Conservation (phyloP, 2,888 invertebrate genomes). For the Drosophila vallismaia region DNA sequence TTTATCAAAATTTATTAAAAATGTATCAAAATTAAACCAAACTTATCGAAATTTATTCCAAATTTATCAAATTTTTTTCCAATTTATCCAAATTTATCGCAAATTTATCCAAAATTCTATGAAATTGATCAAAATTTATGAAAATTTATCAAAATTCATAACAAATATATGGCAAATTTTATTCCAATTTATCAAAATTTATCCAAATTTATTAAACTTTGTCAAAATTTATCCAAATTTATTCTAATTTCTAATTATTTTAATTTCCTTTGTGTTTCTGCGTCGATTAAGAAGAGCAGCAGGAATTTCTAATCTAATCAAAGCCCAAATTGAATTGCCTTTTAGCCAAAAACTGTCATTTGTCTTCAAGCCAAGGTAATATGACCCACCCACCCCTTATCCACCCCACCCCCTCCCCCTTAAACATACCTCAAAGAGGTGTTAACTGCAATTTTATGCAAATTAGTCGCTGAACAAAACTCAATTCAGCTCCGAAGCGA, state of each 20-base stretch:
- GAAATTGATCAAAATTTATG: too few species aligned
- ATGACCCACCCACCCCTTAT: neutral
- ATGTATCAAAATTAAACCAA: too few species aligned
- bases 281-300: neutral
- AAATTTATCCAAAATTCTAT: too few species aligned
- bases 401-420: neutral
- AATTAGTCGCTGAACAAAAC: slow-evolving; percentile 48
- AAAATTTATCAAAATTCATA: too few species aligned
- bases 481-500: slow-evolving; percentile 42
- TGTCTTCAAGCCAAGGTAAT: slow-evolving; percentile 7
- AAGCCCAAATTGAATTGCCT: slow-evolving; percentile 23
- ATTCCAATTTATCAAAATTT: slow-evolving; percentile 11
- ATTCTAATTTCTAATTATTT: slow-evolving; percentile 3
- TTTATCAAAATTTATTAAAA: too few species aligned
- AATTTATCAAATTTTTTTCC: too few species aligned
- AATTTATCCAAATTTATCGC: too few species aligned
- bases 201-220: neutral
- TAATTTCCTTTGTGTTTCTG: neutral
- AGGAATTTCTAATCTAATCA: slow-evolving; percentile 29
- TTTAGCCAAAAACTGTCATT: slow-evolving; percentile 20
- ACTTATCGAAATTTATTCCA: too few species aligned
- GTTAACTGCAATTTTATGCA: slow-evolving; percentile 76
- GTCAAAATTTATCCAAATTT: neutral
- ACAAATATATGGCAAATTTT: too few species aligned
- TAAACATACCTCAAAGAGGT: slow-evolving; percentile 50